Evolutionary conservation across 1,140 invertebrate genomes (phyloP), one percentile per base, ranked within the genome.

Genomic region (Nixonia krombeini): DNA sequence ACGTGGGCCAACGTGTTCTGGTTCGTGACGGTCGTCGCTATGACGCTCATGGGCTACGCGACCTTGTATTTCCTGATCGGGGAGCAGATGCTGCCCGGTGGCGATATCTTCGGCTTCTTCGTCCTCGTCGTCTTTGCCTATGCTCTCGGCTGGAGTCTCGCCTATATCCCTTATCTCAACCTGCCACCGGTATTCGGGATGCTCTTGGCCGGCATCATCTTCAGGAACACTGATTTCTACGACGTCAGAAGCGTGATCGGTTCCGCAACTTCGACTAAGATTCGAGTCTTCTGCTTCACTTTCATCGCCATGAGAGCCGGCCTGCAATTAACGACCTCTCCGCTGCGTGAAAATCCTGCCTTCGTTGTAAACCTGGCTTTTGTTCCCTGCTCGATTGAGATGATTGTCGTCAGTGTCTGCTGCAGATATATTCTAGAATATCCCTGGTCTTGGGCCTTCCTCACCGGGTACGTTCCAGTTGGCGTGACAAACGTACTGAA

Each of bases 141-240:
- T 23, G 12, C 63, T 0, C 66, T 84, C 1, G 82, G 83, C 1
- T 80, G 79, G 76, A 18, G 28, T 4, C 12, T 84, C 4, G 56
- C 76, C 0, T 75, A 73, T 9, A 45, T 85, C 3, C 83, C 83
- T 0, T 74, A 74, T 5, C 4, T 83, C 4, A 38, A 83, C 1
- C 45, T 85, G 2, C 83, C 83, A 1, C 83, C 83, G 0, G 68
- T 83, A 1, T 80, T 84, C 12, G 83, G 83, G 1, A 85, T 85
- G 83, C 50, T 85, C 0, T 18, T 84, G 3, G 80, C 80, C 7
- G 83, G 83, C 3, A 73, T 85, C 26, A 76, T 85, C 6, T 58
- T 84, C 9, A 73, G 82, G 0, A 79, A 78, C 12, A 58, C 67
- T 1, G 71, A 75, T 4, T 40, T 78, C 2, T 83, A 81, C 52